Base-by-base conservation (phyloP, 2,888 invertebrate species). In the Philonicus albiceps region DNA sequence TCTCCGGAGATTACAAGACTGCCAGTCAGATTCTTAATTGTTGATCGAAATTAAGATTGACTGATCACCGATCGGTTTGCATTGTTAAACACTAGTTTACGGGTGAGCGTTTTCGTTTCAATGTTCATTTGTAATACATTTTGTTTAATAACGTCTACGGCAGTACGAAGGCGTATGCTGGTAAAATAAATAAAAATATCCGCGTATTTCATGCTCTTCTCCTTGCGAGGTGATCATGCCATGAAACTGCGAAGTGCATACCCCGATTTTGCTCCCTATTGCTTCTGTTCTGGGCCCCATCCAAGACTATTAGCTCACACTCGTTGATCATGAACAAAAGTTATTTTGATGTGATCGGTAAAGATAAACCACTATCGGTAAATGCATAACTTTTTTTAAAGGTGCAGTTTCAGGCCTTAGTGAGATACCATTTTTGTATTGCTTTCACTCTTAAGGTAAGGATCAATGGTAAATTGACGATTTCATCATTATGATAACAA, bases 21-120 rank as follows among this genome's bases (percentile, higher is more conserved):
- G 84, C 80, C 78, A 87, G 86, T 86, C 86, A 78, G 86, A 86
- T 87, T 87, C 85, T 87, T 87, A 87, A 87, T 87, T 87, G 87
- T 87, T 86, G 87, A 87, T 87, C 80, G 87, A 87, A 87, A 87
- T 87, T 87, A 87, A 87, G 87, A 87, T 87, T 87, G 87, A 87
- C 86, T 87, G 87, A 87, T 87, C 87, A 87, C 80, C 80, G 87
- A 80, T 87, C 40, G 73, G 84, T 84, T 84, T 34, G 84, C 72
- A 84, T 84, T 84, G 84, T 84, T 84, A 27, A 49, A 80, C 80
- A 49, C 53, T 40, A 53, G n/a, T 80, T 22, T 80, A 80, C 80
- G 80, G 80, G 43, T 43, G 49, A 80, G 16, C n/a, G 49, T 80
- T 80, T 80, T 74, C 27, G 19, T 43, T 64, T 64, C 27, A 64